These are phyloP conservation scores for Nebria salina DNA, from an alignment of 2,888 invertebrate species.

Conservation along the genomic window DNA sequence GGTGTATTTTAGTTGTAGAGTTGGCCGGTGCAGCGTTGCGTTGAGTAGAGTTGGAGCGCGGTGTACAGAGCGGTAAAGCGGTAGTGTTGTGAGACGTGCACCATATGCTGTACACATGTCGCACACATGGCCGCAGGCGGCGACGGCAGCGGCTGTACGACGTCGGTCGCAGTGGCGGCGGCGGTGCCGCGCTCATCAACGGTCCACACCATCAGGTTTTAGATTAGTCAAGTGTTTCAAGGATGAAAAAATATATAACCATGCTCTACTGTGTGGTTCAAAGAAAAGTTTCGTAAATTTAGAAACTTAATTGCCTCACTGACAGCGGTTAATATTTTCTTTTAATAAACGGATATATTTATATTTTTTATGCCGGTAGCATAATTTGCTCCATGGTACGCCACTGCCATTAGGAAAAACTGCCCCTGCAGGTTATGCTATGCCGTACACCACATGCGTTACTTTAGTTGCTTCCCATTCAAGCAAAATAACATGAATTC, in stretches of 20 bases:
- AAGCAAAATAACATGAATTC: constrained; percentile 4
- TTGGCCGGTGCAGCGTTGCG: background rate
- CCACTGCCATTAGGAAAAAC: background rate
- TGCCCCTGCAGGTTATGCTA: constrained; percentile 1
- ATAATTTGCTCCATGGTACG: background rate
- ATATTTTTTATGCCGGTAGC: too few species aligned
- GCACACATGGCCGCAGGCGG: constrained; percentile 51
- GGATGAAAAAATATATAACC: too few species aligned
- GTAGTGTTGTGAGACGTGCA: constrained; percentile 38
- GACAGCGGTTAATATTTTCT: too few species aligned
- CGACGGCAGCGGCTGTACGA: constrained; percentile 16
- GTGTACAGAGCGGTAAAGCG: constrained; percentile 5
- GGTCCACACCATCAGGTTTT: background rate
- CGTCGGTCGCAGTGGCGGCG: background rate
- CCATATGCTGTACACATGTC: constrained; percentile 53
- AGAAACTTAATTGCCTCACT: too few species aligned
- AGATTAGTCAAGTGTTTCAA: too few species aligned
- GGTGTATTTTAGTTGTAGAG: background rate
- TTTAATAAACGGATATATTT: too few species aligned
- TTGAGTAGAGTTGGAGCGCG: background rate
- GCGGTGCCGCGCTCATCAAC: background rate
- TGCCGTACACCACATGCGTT: background rate
- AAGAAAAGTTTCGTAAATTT: too few species aligned
- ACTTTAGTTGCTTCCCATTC: background rate
- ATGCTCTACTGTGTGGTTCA: too few species aligned